Evolutionary conservation across 2,888 invertebrate genomes (phyloP).

Genomic region (Drosophila neutralis): DNA sequence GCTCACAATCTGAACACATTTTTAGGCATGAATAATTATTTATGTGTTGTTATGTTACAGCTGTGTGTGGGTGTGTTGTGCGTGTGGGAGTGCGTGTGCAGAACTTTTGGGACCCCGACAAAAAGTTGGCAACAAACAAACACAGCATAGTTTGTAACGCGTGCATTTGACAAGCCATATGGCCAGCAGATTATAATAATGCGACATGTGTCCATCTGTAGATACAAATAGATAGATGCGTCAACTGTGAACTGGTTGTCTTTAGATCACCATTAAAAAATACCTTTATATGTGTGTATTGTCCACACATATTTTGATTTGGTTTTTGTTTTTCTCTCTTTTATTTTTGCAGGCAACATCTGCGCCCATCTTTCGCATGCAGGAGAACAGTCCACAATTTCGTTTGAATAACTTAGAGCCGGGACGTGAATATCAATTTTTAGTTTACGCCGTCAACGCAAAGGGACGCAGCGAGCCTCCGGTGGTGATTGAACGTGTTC

Average conservation of each 20-base stretch:
- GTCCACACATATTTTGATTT: constrained; percentile 4
- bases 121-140: constrained; percentile 48
- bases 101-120: constrained; percentile 24
- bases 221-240: constrained; percentile 19
- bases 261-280: constrained; percentile 16
- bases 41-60: constrained; percentile 47
- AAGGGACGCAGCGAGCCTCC: constrained; percentile 91
- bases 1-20: constrained; percentile 47
- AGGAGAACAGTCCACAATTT: constrained; percentile 89
- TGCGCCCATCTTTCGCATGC: constrained; percentile 87
- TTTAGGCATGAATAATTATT: constrained; percentile 81
- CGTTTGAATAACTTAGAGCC: constrained; percentile 90
- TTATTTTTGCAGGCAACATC: constrained; percentile 85
- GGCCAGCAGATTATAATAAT: constrained; percentile 60
- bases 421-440: constrained; percentile 91
- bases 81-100: constrained; percentile 7
- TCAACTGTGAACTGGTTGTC: constrained; percentile 44
- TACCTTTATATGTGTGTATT: background rate
- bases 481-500: constrained; percentile 87
- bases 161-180: constrained; percentile 46
- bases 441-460: constrained; percentile 93
- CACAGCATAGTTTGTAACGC: constrained; percentile 53
- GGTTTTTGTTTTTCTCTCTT: constrained; percentile 10
- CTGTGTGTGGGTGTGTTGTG: background rate
- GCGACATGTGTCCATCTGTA: constrained; percentile 19